These are phyloP conservation scores for Cataglyphis albicans DNA, from an alignment of 2,888 invertebrate genomes.

Conservation along the genomic window DNA sequence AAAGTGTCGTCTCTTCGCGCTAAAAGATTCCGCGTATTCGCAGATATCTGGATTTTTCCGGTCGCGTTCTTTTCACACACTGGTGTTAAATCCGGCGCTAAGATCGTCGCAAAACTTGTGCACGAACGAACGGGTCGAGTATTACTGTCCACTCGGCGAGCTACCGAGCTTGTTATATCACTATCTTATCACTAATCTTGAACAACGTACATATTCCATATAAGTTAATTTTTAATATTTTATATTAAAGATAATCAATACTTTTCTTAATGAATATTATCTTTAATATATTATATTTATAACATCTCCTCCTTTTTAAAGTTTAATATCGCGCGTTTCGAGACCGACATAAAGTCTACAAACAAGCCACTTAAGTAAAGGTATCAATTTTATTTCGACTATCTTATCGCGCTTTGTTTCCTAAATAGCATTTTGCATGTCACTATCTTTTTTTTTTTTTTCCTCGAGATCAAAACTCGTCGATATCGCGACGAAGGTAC, in stretches of 20 bases:
- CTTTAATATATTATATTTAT: neutral
- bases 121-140: conserved; percentile 34
- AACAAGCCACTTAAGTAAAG: neutral
- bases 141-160: conserved; percentile 44
- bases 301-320: neutral
- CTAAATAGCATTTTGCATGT: neutral
- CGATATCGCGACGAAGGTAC: neutral
- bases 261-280: too few species aligned
- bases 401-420: neutral
- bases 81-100: conserved; percentile 11
- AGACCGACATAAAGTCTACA: neutral
- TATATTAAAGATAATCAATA: too few species aligned
- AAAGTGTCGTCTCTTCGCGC: neutral
- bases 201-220: neutral
- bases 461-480: neutral
- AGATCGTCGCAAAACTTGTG: conserved; percentile 7
- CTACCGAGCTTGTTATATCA: conserved; percentile 22
- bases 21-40: neutral
- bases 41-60: neutral
- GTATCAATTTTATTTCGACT: neutral
- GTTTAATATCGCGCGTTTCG: neutral
- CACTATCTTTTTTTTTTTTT: neutral
- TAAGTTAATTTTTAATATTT: neutral
- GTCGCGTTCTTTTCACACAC: conserved; percentile 25
- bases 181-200: conserved; percentile 61